A percentile compares a stretch with the other conserved stretches of the same genome.
Conservation (phyloP, 2,113 vertebrate species). For the Guaruba guarouba region DNA sequence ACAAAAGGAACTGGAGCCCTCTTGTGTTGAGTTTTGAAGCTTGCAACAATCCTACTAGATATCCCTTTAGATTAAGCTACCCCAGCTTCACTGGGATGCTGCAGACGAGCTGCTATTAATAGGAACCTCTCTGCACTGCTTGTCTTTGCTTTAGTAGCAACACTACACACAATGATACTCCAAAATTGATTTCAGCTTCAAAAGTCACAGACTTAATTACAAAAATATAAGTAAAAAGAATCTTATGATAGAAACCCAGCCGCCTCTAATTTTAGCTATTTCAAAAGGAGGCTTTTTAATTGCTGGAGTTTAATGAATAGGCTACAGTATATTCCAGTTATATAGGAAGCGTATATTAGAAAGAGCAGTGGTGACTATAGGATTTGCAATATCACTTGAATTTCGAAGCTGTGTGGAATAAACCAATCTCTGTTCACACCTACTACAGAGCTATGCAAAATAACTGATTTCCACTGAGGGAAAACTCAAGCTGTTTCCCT, state of each 20-base stretch:
- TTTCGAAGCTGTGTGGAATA: background rate
- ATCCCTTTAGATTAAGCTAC: background rate
- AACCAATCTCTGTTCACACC: background rate
- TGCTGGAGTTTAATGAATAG: background rate
- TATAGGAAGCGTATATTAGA: rapidly evolving
- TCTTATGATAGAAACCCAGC: rapidly evolving
- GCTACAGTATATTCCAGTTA: rapidly evolving
- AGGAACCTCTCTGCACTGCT: background rate
- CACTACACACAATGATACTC: rapidly evolving
- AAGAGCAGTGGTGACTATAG: background rate
- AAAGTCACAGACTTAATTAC: background rate
- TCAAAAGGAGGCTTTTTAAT: background rate
- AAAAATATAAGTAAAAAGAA: background rate
- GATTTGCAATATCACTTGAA: background rate
- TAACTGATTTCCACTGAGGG: background rate
- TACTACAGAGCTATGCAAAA: background rate
- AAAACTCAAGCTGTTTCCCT: background rate
- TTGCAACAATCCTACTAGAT: background rate
- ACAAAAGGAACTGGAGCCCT: conserved; percentile 54
- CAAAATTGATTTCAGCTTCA: background rate
- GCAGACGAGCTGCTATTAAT: background rate
- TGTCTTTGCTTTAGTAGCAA: background rate
- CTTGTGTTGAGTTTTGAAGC: conserved; percentile 23
- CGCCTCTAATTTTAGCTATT: background rate
- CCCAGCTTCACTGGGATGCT: background rate